Evolutionary conservation across 2,113 vertebrate species (phyloP).

Genomic region (Bungarus multicinctus): DNA sequence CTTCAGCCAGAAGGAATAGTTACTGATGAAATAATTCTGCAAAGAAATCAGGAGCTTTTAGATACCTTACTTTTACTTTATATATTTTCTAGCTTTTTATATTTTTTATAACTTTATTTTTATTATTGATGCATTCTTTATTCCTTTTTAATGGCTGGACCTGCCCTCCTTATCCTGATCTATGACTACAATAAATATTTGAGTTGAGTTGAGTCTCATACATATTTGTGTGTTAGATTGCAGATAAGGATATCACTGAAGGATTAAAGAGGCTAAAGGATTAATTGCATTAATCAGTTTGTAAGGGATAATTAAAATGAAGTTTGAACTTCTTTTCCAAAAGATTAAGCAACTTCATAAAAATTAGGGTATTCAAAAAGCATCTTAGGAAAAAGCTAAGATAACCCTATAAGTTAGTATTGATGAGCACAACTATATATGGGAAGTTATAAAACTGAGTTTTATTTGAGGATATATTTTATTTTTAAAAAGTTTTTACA

Average conservation of each 20-base stretch:
- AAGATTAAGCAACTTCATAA: not conserved
- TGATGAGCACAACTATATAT: not conserved
- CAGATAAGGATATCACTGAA: not conserved
- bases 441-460: not conserved
- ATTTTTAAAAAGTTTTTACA: not conserved
- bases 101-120: not conserved
- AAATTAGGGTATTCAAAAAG: not conserved
- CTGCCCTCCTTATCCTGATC: not conserved
- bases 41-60: not conserved
- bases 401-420: not conserved
- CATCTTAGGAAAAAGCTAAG: not conserved
- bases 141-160: not conserved
- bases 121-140: not conserved
- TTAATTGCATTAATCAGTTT: not conserved
- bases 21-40: not conserved
- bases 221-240: not conserved
- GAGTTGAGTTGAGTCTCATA: not conserved
- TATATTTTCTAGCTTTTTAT: not conserved
- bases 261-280: not conserved
- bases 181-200: not conserved
- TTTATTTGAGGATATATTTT: not conserved
- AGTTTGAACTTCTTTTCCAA: not conserved
- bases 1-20: not conserved
- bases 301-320: not conserved
- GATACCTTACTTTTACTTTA: not conserved